Evolutionary conservation across 2,888 invertebrate species (phyloP).

Genomic region (Herminia tarsipennalis): DNA sequence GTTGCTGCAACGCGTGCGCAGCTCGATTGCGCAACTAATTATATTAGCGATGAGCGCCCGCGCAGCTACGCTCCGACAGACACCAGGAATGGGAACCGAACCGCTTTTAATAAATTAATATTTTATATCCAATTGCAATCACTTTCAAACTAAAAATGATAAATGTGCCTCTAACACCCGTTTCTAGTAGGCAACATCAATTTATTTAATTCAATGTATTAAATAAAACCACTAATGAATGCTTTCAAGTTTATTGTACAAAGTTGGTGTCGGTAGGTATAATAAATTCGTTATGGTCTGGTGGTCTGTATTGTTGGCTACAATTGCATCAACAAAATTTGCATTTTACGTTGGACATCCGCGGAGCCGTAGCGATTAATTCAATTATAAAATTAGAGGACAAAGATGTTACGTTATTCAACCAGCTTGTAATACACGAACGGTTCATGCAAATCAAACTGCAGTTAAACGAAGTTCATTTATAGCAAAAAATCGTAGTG

Average conservation of each 20-base stretch:
- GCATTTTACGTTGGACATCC: slow-evolving; percentile 75
- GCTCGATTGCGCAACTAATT: slow-evolving; percentile 70
- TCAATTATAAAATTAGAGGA: slow-evolving; percentile 67
- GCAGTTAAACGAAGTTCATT: slow-evolving; percentile 39
- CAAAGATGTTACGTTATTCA: slow-evolving; percentile 40
- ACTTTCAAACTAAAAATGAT: slow-evolving; percentile 33
- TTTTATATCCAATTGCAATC: slow-evolving; percentile 28
- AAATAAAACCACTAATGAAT: slow-evolving; percentile 60
- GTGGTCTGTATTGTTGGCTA: slow-evolving; percentile 65
- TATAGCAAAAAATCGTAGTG: slow-evolving; percentile 33
- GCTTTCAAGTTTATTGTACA: slow-evolving; percentile 59
- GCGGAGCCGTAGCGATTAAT: slow-evolving; percentile 67
- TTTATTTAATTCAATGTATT: slow-evolving; percentile 39
- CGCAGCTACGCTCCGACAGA: slow-evolving; percentile 65
- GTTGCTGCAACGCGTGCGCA: slow-evolving; percentile 58
- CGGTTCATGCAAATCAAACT: slow-evolving; percentile 51
- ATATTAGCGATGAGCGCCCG: slow-evolving; percentile 45
- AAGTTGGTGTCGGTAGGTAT: slow-evolving; percentile 55
- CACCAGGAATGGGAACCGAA: slow-evolving; percentile 66
- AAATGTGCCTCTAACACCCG: slow-evolving; percentile 24
- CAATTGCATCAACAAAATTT: slow-evolving; percentile 77
- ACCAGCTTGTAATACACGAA: slow-evolving; percentile 36
- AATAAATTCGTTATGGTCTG: slow-evolving; percentile 71
- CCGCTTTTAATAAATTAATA: slow-evolving; percentile 55
- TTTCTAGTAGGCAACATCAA: slow-evolving; percentile 13